Conservation (phyloP, 1,140 invertebrate genomes). For the Monochamus saltuarius region DNA sequence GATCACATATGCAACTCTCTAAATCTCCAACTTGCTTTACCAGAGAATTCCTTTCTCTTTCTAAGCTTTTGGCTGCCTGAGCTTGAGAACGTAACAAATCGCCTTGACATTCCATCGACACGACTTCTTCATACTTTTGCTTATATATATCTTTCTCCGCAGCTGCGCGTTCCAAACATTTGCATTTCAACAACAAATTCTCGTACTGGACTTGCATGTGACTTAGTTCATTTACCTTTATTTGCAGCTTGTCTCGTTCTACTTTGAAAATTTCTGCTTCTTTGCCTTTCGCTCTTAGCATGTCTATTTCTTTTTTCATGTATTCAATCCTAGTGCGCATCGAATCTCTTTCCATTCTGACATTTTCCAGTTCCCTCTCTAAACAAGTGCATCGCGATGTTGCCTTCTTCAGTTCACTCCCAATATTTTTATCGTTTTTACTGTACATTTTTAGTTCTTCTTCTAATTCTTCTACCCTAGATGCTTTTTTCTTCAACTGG, state of each 20-base stretch:
- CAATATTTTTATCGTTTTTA: constrained; percentile 20
- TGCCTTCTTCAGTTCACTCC: constrained; percentile 25
- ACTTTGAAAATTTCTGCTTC: constrained; percentile 41
- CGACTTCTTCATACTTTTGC: constrained; percentile 37
- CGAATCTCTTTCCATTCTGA: constrained; percentile 22
- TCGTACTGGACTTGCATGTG: constrained; percentile 34
- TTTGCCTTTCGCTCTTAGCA: constrained; percentile 30
- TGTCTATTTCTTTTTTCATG: constrained; percentile 39
- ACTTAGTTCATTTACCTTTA: constrained; percentile 39
- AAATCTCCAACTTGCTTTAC: constrained; percentile 38
- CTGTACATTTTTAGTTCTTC: constrained; percentile 22
- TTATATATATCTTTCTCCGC: constrained; percentile 43
- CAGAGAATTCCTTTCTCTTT: constrained; percentile 34
- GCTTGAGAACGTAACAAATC: constrained; percentile 35
- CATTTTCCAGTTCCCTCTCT: constrained; percentile 28
- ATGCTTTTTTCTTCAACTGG: constrained; percentile 32
- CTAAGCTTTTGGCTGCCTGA: constrained; percentile 26
- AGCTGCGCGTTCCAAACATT: constrained; percentile 36
- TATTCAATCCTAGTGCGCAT: constrained; percentile 23
- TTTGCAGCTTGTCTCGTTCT: constrained; percentile 42
- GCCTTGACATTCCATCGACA: constrained; percentile 32
- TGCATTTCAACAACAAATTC: constrained; percentile 37
- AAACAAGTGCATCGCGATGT: constrained; percentile 27
- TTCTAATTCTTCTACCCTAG: constrained; percentile 37
- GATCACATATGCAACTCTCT: constrained; percentile 43